phyloP scores from a whole-genome alignment of 2,888 invertebrate genomes.

The Tetanocera ferruginea region DNA sequence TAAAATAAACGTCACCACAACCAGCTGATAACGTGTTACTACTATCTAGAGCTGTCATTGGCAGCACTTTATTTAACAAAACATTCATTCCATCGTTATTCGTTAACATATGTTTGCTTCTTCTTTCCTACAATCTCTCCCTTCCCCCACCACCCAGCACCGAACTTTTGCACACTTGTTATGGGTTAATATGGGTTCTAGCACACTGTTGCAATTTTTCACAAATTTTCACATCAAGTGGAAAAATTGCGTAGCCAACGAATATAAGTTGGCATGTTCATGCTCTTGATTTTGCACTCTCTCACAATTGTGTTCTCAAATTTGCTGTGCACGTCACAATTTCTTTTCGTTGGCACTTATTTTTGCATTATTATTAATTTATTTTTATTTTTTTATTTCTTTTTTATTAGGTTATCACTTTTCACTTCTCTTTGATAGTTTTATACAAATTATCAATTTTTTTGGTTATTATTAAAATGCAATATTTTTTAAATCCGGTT shows the following conservation, averaged over 20 bases:
- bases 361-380: neutral
- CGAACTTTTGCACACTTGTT: no score
- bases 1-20: neutral
- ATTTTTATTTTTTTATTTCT: neutral
- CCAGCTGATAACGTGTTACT: slow-evolving; percentile 3
- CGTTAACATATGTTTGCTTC: slow-evolving; percentile 17
- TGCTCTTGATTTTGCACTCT: neutral
- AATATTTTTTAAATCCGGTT: neutral
- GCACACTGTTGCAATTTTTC: neutral
- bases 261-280: neutral
- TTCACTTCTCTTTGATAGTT: neutral
- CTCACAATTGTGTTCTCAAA: neutral
- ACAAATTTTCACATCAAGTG: neutral
- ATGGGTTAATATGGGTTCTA: neutral
- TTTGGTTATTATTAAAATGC: neutral
- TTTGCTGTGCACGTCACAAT: slow-evolving; percentile 9
- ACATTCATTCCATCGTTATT: neutral
- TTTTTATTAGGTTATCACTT: neutral
- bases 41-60: neutral
- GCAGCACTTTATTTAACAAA: slow-evolving; percentile 1
- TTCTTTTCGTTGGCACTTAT: slow-evolving; percentile 6
- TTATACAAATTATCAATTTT: neutral
- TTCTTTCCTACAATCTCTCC: neutral
- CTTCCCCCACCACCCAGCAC: neutral
- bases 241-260: neutral